Percentiles rank a stretch among this genome's conserved stretches.
These are phyloP conservation scores for Rhimphoctona megacephalus DNA, from an alignment of 2,888 invertebrate genomes.

Conservation along the genomic window DNA sequence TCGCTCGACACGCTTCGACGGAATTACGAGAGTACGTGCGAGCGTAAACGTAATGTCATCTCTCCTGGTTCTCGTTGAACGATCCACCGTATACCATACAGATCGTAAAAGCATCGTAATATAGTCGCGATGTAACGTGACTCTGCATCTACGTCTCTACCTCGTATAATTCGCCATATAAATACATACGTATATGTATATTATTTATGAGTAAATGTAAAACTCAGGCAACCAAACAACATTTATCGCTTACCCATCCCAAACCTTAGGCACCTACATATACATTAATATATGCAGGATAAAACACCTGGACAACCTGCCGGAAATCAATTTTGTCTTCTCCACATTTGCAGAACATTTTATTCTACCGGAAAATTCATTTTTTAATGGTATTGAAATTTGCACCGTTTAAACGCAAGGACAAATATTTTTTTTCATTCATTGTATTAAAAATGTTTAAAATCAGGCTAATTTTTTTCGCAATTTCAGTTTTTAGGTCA, in stretches of 20 bases:
- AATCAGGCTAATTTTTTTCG: too few species aligned
- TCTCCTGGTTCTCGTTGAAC: constrained; percentile 61
- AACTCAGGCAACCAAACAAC: neutral
- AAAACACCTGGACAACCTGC: neutral
- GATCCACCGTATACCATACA: constrained; percentile 75
- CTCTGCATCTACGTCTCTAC: constrained; percentile 48
- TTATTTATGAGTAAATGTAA: neutral
- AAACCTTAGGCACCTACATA: neutral
- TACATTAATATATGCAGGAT: neutral
- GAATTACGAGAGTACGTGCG: constrained; percentile 77
- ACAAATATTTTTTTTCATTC: too few species aligned
- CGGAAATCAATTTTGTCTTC: neutral
- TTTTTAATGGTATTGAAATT: too few species aligned
- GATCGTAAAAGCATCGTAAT: constrained; percentile 75
- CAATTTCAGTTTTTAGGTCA: too few species aligned
- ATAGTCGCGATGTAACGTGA: constrained; percentile 67
- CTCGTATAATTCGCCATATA: constrained; percentile 11
- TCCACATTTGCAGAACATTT: neutral
- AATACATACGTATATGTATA: neutral
- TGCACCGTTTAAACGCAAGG: too few species aligned
- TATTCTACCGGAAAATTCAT: too few species aligned
- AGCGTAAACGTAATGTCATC: constrained; percentile 74
- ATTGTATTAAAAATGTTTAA: too few species aligned
- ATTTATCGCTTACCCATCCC: constrained; percentile 12
- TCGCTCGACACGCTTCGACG: constrained; percentile 71